Percentiles rank a stretch among this genome's conserved stretches.
These are phyloP conservation scores for Zeugodacus cucurbitae DNA, from an alignment of 1,140 invertebrate genomes.

Conservation along the genomic window DNA sequence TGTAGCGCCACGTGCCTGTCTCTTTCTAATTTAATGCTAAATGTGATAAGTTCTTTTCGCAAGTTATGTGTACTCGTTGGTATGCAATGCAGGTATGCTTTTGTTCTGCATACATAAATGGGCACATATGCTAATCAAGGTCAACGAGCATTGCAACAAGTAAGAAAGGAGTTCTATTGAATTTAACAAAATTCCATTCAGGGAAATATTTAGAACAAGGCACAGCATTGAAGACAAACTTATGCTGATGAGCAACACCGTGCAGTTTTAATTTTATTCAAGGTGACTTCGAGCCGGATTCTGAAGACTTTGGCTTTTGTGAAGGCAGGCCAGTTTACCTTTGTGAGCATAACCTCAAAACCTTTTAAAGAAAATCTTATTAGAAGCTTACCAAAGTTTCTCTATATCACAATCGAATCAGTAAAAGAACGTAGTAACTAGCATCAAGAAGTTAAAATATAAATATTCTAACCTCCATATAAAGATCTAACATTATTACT, in stretches of 20 bases:
- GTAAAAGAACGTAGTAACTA: too few species aligned
- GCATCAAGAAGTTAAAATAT: too few species aligned
- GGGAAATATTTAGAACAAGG: slow-evolving; percentile 30
- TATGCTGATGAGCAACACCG: not conserved
- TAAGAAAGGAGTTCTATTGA: not conserved
- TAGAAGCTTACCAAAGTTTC: too few species aligned
- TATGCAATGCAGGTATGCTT: not conserved
- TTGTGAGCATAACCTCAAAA: not conserved
- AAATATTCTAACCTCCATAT: too few species aligned
- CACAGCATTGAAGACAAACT: not conserved
- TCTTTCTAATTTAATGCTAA: not conserved
- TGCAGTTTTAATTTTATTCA: not conserved
- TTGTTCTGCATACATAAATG: not conserved
- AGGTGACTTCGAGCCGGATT: not conserved
- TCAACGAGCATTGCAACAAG: not conserved
- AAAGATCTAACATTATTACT: too few species aligned
- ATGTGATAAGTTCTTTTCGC: not conserved
- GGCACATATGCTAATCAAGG: not conserved
- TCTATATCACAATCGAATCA: too few species aligned
- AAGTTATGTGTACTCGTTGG: not conserved
- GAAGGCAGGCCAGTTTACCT: not conserved
- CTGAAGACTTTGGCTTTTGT: not conserved
- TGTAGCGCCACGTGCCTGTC: slow-evolving; percentile 22
- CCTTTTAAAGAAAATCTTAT: too few species aligned
- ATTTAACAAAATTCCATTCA: not conserved